Conservation (phyloP, 2,113 vertebrate genomes). For the Prietella phreatophila region DNA sequence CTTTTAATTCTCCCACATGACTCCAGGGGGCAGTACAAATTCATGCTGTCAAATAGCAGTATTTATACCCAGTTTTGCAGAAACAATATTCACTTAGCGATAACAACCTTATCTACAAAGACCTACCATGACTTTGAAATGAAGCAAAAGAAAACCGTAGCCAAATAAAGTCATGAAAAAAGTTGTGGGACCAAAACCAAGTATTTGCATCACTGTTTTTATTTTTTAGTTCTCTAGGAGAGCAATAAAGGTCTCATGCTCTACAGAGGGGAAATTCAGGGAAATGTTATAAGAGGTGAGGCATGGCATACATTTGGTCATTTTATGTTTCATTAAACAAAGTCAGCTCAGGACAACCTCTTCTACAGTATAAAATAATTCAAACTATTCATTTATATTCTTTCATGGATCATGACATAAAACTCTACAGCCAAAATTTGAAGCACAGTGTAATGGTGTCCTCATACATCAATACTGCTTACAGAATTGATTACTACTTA, state of each 20-base stretch:
- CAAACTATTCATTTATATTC: neutral
- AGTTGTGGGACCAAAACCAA: neutral
- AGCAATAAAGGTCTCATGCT: neutral
- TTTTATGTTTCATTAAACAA: no score
- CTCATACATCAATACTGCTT: neutral
- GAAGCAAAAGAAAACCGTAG: neutral
- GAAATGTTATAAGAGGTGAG: no score
- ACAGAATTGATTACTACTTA: neutral
- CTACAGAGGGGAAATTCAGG: no score
- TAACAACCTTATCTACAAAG: neutral
- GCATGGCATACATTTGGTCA: no score
- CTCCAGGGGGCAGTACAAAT: slow-evolving; percentile 32
- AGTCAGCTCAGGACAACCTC: no score
- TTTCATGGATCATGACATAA: neutral
- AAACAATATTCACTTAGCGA: neutral
- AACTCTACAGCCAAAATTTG: neutral
- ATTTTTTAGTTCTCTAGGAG: neutral
- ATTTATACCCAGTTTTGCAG: neutral
- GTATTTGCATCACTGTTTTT: neutral
- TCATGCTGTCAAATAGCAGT: neutral
- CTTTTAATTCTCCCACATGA: neutral
- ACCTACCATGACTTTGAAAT: neutral
- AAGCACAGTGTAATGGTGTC: neutral
- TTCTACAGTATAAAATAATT: no score
- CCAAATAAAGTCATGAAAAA: neutral